These are phyloP conservation scores for Cecidostiba fungosa DNA, from an alignment of 2,888 invertebrate species.

Conservation along the genomic window DNA sequence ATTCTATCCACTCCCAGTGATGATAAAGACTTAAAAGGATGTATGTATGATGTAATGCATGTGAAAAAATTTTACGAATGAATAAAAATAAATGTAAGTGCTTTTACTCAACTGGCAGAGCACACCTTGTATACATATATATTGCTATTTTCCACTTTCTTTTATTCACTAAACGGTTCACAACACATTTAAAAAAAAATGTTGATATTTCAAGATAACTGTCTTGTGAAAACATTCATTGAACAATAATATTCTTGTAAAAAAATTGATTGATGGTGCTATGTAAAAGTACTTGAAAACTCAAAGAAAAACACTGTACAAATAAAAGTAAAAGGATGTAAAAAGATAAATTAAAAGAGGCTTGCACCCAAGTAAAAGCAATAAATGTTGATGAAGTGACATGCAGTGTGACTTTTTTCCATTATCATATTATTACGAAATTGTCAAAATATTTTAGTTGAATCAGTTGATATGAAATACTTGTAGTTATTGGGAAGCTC, in stretches of 20 bases:
- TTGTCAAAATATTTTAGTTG: conserved; percentile 2
- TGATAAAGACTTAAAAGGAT: conserved; percentile 43
- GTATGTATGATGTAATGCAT: neutral
- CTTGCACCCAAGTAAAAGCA: conserved; percentile 51
- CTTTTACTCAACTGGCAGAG: conserved; percentile 63
- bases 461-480: conserved; percentile 17
- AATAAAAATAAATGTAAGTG: conserved; percentile 46
- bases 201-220: conserved; percentile 20
- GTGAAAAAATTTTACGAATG: conserved; percentile 42
- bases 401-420: conserved; percentile 51
- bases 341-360: conserved; percentile 42
- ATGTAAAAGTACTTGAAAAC: conserved; percentile 15
- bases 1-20: conserved; percentile 39
- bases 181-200: conserved; percentile 8
- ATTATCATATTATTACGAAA: conserved; percentile 21
- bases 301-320: conserved; percentile 14
- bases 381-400: conserved; percentile 50
- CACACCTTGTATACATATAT: conserved; percentile 59
- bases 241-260: conserved; percentile 37
- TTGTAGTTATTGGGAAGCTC: conserved; percentile 46
- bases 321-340: conserved; percentile 24
- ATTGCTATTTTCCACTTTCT: conserved; percentile 46
- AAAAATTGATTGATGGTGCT: conserved; percentile 38
- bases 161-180: conserved; percentile 8
- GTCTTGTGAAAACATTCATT: conserved; percentile 43